A percentile compares a stretch with the other conserved stretches of the same genome.
Evolutionary conservation across 2,888 invertebrate species (phyloP).

Genomic region (Dolichopus griseipennis): DNA sequence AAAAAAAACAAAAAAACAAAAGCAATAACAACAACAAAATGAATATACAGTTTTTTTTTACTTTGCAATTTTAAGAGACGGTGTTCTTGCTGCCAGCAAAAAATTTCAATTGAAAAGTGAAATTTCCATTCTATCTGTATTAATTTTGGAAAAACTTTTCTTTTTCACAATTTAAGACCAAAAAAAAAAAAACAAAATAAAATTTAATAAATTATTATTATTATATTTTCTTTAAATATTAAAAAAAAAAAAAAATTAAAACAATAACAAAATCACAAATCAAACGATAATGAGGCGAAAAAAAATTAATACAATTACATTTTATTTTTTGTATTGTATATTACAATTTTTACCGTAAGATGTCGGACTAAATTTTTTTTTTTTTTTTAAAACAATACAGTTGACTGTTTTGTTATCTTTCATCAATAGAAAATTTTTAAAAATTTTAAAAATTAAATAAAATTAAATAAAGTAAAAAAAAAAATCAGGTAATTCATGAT

Average conservation of each 20-base stretch:
- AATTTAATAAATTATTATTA: not conserved
- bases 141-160: no score
- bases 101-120: not conserved
- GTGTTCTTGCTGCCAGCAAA: not conserved
- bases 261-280: no score
- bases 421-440: no score
- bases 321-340: no score
- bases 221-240: not conserved
- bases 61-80: not conserved
- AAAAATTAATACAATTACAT: no score
- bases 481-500: not conserved
- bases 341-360: not conserved
- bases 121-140: not conserved
- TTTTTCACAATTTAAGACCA: not conserved
- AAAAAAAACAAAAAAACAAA: no score
- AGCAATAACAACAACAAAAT: no score
- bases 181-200: no score
- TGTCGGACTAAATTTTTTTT: slow-evolving; percentile 2
- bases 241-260: no score
- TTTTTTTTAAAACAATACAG: not conserved
- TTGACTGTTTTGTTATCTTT: not conserved
- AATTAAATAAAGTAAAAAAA: not conserved
- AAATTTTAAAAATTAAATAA: not conserved
- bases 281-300: no score
- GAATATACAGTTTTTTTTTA: not conserved